Percentiles rank a stretch among this genome's conserved stretches.
Evolutionary conservation across 2,113 vertebrate genomes (phyloP).

Genomic region (Cryptomyrus ogoouensis): DNA sequence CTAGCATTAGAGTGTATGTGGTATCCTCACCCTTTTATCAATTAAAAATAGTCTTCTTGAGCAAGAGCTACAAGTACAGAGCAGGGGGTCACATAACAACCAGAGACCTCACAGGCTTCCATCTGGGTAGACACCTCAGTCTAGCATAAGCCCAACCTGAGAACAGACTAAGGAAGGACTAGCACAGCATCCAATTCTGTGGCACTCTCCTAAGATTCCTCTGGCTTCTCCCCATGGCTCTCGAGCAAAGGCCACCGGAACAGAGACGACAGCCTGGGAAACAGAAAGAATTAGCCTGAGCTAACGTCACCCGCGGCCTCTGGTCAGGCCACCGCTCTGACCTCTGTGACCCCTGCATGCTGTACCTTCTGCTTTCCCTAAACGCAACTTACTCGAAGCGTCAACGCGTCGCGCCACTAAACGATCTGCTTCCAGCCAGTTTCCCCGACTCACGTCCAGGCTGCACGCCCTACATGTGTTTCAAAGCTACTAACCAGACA

Average conservation of each 20-base stretch:
- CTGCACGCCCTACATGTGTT: conserved; percentile 76
- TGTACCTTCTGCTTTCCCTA: conserved; percentile 93
- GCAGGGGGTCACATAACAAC: not conserved
- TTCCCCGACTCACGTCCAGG: conserved; percentile 84
- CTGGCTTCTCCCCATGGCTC: conserved; percentile 48
- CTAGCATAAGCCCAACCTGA: not conserved
- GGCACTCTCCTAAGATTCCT: conserved; percentile 77
- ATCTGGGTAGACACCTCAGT: not conserved
- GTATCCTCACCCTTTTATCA: not conserved
- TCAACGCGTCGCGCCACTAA: conserved; percentile 76
- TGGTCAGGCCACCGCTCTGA: conserved; percentile 39
- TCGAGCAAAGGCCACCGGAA: conserved; percentile 65
- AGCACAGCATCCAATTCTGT: not conserved
- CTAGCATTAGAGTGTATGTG: not conserved
- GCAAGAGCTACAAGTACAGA: not conserved
- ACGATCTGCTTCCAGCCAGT: conserved; percentile 77
- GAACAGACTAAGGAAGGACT: not conserved
- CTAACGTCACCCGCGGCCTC: conserved; percentile 35
- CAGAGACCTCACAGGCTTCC: not conserved
- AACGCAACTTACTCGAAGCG: conserved; percentile 99
- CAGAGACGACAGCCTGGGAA: conserved; percentile 34
- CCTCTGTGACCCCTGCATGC: conserved; percentile 64
- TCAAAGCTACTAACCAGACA: conserved; percentile 63
- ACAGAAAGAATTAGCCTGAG: not conserved
- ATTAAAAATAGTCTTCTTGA: not conserved